Conservation (phyloP, 2,888 invertebrate species). For the Ischnura elegans region DNA sequence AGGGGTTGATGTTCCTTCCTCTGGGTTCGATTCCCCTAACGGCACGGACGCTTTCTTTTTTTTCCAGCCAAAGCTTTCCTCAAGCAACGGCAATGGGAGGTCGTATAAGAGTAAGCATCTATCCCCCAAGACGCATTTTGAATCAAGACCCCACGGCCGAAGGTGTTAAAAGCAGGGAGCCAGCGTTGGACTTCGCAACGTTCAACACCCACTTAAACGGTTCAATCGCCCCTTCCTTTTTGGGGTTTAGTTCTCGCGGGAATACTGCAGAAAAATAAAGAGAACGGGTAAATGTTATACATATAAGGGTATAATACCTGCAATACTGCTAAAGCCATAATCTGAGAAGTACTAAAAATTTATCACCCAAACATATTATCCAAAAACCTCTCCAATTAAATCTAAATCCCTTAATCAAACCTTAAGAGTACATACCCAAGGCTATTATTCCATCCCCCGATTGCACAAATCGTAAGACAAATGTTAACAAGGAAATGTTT, state of each 20-base stretch:
- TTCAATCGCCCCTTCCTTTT: neutral
- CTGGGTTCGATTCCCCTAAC: slow-evolving; percentile 5
- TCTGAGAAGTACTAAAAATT: too few species aligned
- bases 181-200: neutral
- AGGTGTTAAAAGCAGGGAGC: neutral
- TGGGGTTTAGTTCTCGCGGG: neutral
- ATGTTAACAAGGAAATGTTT: too few species aligned
- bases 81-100: neutral
- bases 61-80: neutral
- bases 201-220: neutral
- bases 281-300: too few species aligned
- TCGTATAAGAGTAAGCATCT: neutral
- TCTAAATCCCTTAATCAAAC: too few species aligned
- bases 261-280: neutral
- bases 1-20: neutral
- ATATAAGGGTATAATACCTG: too few species aligned
- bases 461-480: too few species aligned
- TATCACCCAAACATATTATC: too few species aligned
- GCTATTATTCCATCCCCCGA: too few species aligned
- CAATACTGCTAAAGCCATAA: too few species aligned
- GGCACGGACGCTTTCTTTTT: neutral
- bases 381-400: too few species aligned
- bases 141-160: neutral
- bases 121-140: neutral
- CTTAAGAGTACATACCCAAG: too few species aligned